A percentile compares a stretch with the other conserved stretches of the same genome.
Evolutionary conservation across 1,140 invertebrate genomes (phyloP).

Genomic region (Metaphire vulgaris): DNA sequence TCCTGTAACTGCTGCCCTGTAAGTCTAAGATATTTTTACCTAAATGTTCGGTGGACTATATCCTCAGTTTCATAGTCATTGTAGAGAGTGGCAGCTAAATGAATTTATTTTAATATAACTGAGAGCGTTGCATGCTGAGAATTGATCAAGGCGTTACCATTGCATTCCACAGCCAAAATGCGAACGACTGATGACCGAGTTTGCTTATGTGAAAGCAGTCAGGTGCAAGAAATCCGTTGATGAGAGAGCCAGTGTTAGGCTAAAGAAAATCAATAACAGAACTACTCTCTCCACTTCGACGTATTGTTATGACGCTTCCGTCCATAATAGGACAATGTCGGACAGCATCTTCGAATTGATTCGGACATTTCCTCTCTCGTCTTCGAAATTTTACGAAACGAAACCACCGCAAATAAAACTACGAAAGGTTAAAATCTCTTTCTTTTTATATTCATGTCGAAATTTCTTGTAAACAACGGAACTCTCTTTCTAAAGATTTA

Average conservation of each 20-base stretch:
- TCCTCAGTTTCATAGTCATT: too few relatives aligned
- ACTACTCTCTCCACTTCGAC: neutral
- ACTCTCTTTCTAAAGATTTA: too few relatives aligned
- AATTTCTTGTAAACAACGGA: too few relatives aligned
- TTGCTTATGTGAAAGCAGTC: conserved; percentile 57
- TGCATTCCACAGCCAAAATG: conserved; percentile 9
- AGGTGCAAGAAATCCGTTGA: conserved; percentile 55
- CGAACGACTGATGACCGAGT: conserved; percentile 5
- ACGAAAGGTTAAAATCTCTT: neutral
- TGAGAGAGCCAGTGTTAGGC: neutral
- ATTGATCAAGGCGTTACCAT: conserved; percentile 1
- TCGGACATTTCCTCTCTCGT: too few relatives aligned
- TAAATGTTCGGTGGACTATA: too few relatives aligned
- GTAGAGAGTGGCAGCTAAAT: neutral
- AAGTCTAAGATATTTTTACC: neutral
- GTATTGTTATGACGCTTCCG: neutral
- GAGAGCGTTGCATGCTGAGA: neutral
- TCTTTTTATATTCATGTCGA: neutral
- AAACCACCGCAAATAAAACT: neutral
- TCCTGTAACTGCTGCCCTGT: neutral
- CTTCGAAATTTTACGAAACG: neutral
- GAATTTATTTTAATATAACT: neutral
- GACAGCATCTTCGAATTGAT: too few relatives aligned
- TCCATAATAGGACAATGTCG: neutral
- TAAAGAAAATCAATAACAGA: neutral